Percentiles rank a stretch among this genome's conserved stretches.
These are phyloP conservation scores for Zalophus californianus DNA, from an alignment of 2,797 vertebrate species.

Conservation along the genomic window DNA sequence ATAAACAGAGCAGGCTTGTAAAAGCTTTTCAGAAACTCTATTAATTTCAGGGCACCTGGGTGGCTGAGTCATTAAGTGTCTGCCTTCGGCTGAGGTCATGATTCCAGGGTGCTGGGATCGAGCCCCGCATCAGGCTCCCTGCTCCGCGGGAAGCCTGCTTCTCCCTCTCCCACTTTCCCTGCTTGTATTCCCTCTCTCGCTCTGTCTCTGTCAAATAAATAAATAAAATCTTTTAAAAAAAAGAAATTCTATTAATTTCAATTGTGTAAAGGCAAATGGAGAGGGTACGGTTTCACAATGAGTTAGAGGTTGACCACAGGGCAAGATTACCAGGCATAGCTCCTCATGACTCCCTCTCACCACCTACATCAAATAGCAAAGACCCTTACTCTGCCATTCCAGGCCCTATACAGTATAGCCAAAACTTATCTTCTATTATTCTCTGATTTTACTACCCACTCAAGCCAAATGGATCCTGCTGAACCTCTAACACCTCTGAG, in stretches of 20 bases:
- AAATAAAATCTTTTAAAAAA: too few species aligned
- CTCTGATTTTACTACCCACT: background rate
- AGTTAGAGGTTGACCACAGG: background rate
- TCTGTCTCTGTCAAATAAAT: too few species aligned
- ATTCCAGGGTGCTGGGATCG: too few species aligned
- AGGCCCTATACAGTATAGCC: background rate
- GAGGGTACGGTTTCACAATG: background rate
- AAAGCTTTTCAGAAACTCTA: background rate
- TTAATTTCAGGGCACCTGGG: background rate
- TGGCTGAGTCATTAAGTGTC: too few species aligned
- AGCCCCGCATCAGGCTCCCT: too few species aligned
- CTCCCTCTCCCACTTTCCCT: too few species aligned
- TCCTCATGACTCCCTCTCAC: background rate
- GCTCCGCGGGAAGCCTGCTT: too few species aligned
- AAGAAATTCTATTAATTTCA: background rate
- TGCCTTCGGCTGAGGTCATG: too few species aligned
- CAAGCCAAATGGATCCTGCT: background rate
- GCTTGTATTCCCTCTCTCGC: too few species aligned
- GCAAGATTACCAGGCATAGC: background rate
- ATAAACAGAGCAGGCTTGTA: background rate
- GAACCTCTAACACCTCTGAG: background rate
- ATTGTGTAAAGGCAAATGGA: background rate
- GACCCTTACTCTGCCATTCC: too few species aligned
- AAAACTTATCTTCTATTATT: background rate
- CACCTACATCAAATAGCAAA: background rate